Conservation (phyloP, 1,140 invertebrate species). For the Pseudobourletiella spinata region DNA sequence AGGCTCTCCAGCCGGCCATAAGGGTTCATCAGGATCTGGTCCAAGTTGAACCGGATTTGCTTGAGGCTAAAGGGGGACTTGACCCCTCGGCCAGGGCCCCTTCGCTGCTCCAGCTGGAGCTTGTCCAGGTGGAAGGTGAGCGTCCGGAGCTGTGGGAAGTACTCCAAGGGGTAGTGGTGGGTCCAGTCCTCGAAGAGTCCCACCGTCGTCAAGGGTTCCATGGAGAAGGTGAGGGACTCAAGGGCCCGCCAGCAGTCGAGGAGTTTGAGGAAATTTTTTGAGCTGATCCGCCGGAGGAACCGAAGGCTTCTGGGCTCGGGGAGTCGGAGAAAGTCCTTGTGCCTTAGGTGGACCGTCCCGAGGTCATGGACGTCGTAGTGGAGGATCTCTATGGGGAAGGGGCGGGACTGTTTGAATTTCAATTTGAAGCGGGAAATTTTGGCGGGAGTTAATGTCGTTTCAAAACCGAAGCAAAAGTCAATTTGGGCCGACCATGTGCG, state of each 20-base stretch:
- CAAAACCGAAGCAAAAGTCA: neutral
- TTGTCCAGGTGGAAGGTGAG: constrained; percentile 1
- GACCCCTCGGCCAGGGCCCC: no score
- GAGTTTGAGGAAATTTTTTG: constrained; percentile 6
- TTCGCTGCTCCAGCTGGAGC: neutral
- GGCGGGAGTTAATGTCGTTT: neutral
- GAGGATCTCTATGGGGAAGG: neutral
- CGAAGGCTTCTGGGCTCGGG: constrained; percentile 6
- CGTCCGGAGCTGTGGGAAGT: neutral
- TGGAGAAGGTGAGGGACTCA: neutral
- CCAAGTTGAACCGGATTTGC: constrained; percentile 12
- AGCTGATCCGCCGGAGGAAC: constrained; percentile 3
- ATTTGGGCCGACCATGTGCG: neutral
- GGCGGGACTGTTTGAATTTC: neutral
- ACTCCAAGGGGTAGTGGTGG: constrained; percentile 4
- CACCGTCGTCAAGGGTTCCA: neutral
- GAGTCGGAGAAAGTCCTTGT: neutral
- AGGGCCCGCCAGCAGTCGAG: constrained; percentile 7
- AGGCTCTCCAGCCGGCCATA: neutral
- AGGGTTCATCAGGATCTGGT: constrained; percentile 4
- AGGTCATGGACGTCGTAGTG: constrained; percentile 5
- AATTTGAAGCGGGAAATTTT: neutral
- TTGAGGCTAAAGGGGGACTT: neutral
- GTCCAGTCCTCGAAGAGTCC: constrained; percentile 9
- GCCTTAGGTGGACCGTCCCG: neutral